Percentiles rank a stretch among this genome's conserved stretches.
phyloP scores from a whole-genome alignment of 2,113 vertebrate species.

The Calidris pygmaea region DNA sequence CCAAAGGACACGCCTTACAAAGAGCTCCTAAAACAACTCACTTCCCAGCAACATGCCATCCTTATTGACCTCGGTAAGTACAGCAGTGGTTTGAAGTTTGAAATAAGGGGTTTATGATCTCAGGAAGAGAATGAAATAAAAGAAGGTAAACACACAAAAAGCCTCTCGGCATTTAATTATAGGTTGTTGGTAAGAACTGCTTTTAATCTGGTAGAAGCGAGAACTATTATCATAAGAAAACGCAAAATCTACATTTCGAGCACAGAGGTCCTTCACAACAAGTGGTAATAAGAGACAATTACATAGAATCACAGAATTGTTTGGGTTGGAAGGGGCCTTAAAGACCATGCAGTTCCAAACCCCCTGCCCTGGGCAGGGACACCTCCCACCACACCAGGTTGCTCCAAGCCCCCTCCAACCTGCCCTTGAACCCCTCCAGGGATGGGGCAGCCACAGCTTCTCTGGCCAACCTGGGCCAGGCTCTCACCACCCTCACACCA shows the following conservation, averaged over 20 bases:
- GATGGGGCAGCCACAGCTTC: too few relatives aligned
- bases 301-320: too few relatives aligned
- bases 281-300: background rate
- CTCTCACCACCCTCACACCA: too few relatives aligned
- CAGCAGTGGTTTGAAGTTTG: background rate
- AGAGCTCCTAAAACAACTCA: conserved; percentile 93
- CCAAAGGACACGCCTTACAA: conserved; percentile 88
- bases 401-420: too few relatives aligned
- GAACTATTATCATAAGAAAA: background rate
- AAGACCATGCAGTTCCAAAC: too few relatives aligned
- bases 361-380: too few relatives aligned
- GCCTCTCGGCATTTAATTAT: background rate
- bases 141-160: background rate
- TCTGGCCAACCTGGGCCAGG: too few relatives aligned
- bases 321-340: too few relatives aligned
- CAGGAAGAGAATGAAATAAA: background rate
- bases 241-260: background rate
- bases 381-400: too few relatives aligned
- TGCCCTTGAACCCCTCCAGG: too few relatives aligned
- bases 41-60: conserved; percentile 96
- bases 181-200: background rate
- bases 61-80: conserved; percentile 94
- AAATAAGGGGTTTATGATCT: background rate
- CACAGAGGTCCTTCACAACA: background rate
- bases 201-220: background rate